These are phyloP conservation scores for Eugnorisma glareosa DNA, from an alignment of 2,888 invertebrate genomes.

Conservation along the genomic window DNA sequence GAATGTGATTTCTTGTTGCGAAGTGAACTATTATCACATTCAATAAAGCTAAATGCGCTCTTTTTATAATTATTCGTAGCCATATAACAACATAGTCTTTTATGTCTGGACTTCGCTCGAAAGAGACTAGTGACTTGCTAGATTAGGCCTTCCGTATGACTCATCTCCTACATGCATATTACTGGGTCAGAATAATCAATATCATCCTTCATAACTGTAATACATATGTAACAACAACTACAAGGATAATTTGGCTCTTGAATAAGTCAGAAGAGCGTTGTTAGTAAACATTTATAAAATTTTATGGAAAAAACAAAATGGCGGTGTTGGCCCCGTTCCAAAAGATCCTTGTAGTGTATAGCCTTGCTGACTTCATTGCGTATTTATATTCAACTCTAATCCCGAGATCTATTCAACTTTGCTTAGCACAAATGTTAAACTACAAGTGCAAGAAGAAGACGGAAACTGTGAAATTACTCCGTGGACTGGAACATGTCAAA, in stretches of 20 bases:
- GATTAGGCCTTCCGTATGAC: not conserved
- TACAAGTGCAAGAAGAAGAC: not conserved
- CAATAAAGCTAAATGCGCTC: not conserved
- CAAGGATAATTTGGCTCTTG: not conserved
- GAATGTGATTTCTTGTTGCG: not conserved
- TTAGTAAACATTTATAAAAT: not conserved
- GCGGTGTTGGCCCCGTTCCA: not conserved
- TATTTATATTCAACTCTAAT: conserved; percentile 5
- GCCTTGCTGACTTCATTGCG: not conserved
- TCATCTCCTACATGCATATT: not conserved
- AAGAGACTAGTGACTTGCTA: not conserved
- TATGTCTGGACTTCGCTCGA: not conserved
- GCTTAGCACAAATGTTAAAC: not conserved
- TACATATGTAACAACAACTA: not conserved
- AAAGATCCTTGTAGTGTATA: not conserved
- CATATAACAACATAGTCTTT: not conserved
- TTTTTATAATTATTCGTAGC: not conserved
- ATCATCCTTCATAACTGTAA: conserved; percentile 4
- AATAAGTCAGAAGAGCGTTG: not conserved
- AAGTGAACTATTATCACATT: not conserved
- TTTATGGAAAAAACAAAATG: not conserved
- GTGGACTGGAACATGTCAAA: not conserved
- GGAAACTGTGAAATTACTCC: not conserved
- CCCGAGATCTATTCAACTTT: not conserved
- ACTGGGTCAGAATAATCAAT: not conserved